These are phyloP conservation scores for Acronicta psi DNA, from an alignment of 2,888 invertebrate species.

Conservation along the genomic window DNA sequence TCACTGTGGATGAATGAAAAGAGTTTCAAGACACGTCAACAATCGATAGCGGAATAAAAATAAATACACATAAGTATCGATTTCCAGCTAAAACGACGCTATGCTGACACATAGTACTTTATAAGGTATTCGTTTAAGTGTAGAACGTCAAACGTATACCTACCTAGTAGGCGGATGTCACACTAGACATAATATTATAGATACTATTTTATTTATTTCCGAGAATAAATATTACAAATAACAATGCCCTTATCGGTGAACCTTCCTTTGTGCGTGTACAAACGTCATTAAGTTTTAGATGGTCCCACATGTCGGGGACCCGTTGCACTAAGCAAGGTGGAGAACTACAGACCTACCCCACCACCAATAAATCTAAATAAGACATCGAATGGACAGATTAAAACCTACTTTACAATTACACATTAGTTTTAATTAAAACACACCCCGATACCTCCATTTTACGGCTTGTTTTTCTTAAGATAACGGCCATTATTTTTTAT, in stretches of 20 bases:
- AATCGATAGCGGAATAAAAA: slow-evolving; percentile 2
- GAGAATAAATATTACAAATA: background rate
- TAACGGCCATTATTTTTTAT: slow-evolving; percentile 9
- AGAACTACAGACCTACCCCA: too few relatives aligned
- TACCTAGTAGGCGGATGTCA: background rate
- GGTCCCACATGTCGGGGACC: too few relatives aligned
- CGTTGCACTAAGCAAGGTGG: too few relatives aligned
- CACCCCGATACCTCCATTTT: background rate
- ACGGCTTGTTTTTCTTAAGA: slow-evolving; percentile 17
- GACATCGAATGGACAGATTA: too few relatives aligned
- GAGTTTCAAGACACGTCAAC: background rate
- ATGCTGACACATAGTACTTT: slow-evolving; percentile 1
- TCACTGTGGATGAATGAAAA: background rate
- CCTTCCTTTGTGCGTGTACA: too few relatives aligned
- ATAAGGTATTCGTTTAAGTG: background rate
- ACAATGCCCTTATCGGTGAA: background rate
- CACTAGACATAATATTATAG: background rate
- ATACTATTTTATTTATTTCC: background rate
- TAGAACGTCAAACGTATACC: background rate
- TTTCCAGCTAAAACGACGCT: background rate
- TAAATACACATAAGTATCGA: slow-evolving; percentile 16
- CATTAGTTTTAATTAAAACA: too few relatives aligned
- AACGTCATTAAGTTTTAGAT: too few relatives aligned
- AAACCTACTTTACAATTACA: too few relatives aligned
- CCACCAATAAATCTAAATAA: too few relatives aligned